These are phyloP conservation scores for Candoia aspera DNA, from an alignment of 2,113 vertebrate genomes.

Conservation along the genomic window DNA sequence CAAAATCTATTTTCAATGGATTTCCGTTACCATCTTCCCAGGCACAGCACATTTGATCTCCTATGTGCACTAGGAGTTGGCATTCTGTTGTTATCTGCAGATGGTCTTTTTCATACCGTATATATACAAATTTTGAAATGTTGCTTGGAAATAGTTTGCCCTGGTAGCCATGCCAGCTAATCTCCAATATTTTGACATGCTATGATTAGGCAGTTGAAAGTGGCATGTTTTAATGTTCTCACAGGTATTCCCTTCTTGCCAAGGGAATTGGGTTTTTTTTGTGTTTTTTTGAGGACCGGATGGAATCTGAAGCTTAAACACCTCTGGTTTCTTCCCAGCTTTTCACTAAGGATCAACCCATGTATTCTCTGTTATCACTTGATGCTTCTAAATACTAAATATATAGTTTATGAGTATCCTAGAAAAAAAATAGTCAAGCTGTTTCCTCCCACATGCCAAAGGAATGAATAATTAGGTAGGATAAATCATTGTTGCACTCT, in stretches of 20 bases:
- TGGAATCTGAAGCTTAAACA: not conserved
- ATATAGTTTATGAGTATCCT: not conserved
- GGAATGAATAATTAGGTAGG: not conserved
- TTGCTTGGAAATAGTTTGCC: not conserved
- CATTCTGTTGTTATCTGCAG: not conserved
- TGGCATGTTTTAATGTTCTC: not conserved
- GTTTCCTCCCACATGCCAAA: not conserved
- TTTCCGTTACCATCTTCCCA: not conserved
- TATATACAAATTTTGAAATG: not conserved
- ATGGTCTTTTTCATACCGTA: not conserved
- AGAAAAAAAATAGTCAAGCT: not conserved
- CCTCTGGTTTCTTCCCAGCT: not conserved
- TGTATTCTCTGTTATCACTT: no score
- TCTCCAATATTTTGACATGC: not conserved
- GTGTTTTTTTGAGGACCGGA: not conserved
- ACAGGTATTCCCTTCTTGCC: no score
- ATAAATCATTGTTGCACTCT: not conserved
- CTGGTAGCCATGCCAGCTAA: not conserved
- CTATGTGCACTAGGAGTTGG: not conserved
- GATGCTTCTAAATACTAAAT: no score
- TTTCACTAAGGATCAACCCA: no score
- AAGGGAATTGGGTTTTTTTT: not conserved
- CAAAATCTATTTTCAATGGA: not conserved
- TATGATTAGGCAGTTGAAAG: not conserved
- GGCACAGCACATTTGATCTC: not conserved